phyloP scores from a whole-genome alignment of 2,113 vertebrate genomes.

The Nannobrachium achirus region DNA sequence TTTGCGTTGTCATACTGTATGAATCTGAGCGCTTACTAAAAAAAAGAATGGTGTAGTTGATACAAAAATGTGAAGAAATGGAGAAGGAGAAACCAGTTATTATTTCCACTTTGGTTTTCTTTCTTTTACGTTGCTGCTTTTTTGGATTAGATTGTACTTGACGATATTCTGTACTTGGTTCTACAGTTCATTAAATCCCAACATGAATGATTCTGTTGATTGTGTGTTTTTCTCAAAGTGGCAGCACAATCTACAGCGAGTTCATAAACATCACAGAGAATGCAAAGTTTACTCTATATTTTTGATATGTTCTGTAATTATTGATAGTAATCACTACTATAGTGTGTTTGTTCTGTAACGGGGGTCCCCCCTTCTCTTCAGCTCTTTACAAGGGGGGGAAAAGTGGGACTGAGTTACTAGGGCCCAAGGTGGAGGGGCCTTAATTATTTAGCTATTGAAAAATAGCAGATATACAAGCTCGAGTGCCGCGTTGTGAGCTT shows the following conservation, averaged over 20 bases:
- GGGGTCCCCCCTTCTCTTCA: no score
- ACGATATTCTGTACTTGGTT: constrained; percentile 91
- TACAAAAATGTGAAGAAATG: constrained; percentile 82
- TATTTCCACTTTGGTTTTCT: constrained; percentile 79
- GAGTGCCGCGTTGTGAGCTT: no score
- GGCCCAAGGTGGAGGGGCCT: no score
- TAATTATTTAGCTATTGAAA: no score
- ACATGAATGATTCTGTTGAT: constrained; percentile 26
- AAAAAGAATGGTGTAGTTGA: constrained; percentile 79
- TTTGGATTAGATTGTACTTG: constrained; percentile 89
- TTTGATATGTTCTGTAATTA: no score
- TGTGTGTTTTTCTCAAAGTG: neutral
- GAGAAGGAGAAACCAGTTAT: constrained; percentile 81
- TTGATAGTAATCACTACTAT: no score
- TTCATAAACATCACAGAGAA: no score
- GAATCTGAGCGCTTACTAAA: constrained; percentile 79
- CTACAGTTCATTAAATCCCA: constrained; percentile 89
- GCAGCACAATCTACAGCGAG: no score
- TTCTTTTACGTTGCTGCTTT: constrained; percentile 67
- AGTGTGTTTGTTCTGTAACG: neutral
- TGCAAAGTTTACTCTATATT: no score
- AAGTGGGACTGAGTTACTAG: no score
- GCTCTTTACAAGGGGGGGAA: no score
- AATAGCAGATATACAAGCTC: no score
- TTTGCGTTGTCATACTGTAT: constrained; percentile 69